Evolutionary conservation across 2,797 vertebrate species (phyloP).

Genomic region (Silurus aristotelis): DNA sequence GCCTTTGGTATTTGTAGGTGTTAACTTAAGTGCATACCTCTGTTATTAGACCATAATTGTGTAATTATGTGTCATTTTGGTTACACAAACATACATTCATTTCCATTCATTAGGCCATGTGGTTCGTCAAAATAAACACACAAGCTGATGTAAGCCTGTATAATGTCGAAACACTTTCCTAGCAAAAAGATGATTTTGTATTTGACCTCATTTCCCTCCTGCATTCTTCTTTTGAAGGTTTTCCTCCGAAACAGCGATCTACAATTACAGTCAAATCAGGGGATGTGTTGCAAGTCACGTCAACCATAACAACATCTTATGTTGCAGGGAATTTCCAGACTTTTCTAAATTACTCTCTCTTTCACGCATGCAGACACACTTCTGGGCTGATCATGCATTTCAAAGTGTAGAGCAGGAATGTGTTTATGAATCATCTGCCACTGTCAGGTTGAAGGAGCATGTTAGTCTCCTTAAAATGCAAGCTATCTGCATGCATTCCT

Average conservation of each 20-base stretch:
- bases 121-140: constrained; percentile 73
- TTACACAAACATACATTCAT: constrained; percentile 75
- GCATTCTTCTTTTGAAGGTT: constrained; percentile 42
- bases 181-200: constrained; percentile 53
- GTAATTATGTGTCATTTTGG: constrained; percentile 81
- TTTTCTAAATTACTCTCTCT: constrained; percentile 25
- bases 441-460: constrained; percentile 46
- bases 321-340: constrained; percentile 53
- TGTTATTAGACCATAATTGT: constrained; percentile 71
- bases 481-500: constrained; percentile 40
- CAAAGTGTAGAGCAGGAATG: constrained; percentile 47
- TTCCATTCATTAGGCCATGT: constrained; percentile 78
- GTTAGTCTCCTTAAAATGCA: constrained; percentile 43
- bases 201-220: constrained; percentile 42
- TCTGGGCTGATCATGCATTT: constrained; percentile 40
- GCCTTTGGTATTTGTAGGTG: constrained; percentile 70
- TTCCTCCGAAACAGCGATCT: constrained; percentile 41
- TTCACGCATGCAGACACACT: constrained; percentile 36
- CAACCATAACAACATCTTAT: constrained; percentile 43
- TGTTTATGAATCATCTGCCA: constrained; percentile 49
- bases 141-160: constrained; percentile 73
- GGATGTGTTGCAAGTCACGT: constrained; percentile 42
- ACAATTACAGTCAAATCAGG: constrained; percentile 48
- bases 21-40: constrained; percentile 69
- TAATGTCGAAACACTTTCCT: constrained; percentile 66